phyloP scores from a whole-genome alignment of 2,888 invertebrate genomes.

The Poecilus cupreus region DNA sequence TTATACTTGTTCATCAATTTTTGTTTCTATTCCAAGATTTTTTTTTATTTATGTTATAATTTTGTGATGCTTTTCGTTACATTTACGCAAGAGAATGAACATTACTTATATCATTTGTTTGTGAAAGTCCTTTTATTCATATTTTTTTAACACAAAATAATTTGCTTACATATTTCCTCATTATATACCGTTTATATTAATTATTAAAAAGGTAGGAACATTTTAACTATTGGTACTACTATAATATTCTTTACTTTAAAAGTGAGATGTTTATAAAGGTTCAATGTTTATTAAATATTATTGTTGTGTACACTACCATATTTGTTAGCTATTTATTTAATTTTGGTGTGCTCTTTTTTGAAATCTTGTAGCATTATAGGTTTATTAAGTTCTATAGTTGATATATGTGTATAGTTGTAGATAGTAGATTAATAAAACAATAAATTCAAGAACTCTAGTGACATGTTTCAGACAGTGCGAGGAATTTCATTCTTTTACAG shows the following conservation, averaged over 20 bases:
- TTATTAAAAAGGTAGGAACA: slow-evolving; percentile 20
- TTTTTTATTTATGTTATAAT: slow-evolving; percentile 22
- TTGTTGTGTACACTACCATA: slow-evolving; percentile 31
- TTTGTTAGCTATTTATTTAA: slow-evolving; percentile 46
- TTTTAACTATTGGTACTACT: slow-evolving; percentile 33
- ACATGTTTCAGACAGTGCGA: slow-evolving; percentile 22
- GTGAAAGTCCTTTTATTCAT: slow-evolving; percentile 20
- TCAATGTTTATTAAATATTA: slow-evolving; percentile 26
- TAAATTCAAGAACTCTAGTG: background rate
- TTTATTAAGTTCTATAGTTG: slow-evolving; percentile 39
- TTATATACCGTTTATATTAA: slow-evolving; percentile 43
- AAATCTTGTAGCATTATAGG: slow-evolving; percentile 12
- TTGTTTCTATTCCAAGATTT: background rate
- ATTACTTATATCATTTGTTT: slow-evolving; percentile 12
- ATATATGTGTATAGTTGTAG: slow-evolving; percentile 44
- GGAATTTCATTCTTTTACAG: slow-evolving; percentile 35
- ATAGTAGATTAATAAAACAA: slow-evolving; percentile 41
- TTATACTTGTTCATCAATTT: background rate
- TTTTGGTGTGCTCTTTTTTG: slow-evolving; percentile 48
- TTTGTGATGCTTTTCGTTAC: slow-evolving; percentile 30
- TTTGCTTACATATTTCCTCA: slow-evolving; percentile 43
- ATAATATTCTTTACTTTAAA: slow-evolving; percentile 30
- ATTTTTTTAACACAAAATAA: background rate
- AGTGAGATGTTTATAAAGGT: slow-evolving; percentile 11
- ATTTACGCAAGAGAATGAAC: slow-evolving; percentile 26